Evolutionary conservation across 2,888 invertebrate species (phyloP).

Genomic region (Ptychoptera albimana): DNA sequence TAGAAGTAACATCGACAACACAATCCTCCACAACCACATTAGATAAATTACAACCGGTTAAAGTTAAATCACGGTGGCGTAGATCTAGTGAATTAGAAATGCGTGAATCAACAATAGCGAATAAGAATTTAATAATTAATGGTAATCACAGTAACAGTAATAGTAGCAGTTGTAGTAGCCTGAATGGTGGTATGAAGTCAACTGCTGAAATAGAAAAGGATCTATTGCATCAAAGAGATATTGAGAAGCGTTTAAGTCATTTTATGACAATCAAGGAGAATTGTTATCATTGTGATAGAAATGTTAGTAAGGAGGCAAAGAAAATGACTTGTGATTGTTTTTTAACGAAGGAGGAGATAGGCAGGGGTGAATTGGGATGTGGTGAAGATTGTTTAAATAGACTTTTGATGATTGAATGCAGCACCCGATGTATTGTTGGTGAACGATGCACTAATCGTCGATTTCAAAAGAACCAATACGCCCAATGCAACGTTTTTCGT

Average conservation of each 20-base stretch:
- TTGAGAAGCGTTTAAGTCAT: slow-evolving; percentile 42
- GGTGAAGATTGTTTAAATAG: slow-evolving; percentile 94
- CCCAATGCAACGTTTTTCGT: slow-evolving; percentile 69
- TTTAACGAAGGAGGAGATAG: slow-evolving; percentile 74
- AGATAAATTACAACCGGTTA: slow-evolving; percentile 50
- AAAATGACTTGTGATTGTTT: slow-evolving; percentile 94
- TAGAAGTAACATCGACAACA: no score
- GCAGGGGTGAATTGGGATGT: slow-evolving; percentile 71
- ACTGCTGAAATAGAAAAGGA: slow-evolving; percentile 19
- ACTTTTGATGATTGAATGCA: slow-evolving; percentile 97
- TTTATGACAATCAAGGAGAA: slow-evolving; percentile 75
- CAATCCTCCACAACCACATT: slow-evolving; percentile 20
- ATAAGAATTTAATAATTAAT: neutral
- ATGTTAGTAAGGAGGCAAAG: slow-evolving; percentile 77
- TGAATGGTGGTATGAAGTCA: slow-evolving; percentile 15
- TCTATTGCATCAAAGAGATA: slow-evolving; percentile 28
- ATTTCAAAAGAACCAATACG: slow-evolving; percentile 78
- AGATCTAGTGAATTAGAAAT: slow-evolving; percentile 60
- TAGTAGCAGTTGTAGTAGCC: neutral
- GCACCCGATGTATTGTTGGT: slow-evolving; percentile 74
- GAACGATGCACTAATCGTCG: slow-evolving; percentile 87
- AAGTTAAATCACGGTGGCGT: slow-evolving; percentile 65
- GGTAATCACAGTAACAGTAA: neutral
- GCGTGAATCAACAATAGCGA: slow-evolving; percentile 18
- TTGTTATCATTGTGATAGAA: slow-evolving; percentile 68